These are phyloP conservation scores for Phyllotreta cruciferae DNA, from an alignment of 2,888 invertebrate genomes.

Conservation along the genomic window DNA sequence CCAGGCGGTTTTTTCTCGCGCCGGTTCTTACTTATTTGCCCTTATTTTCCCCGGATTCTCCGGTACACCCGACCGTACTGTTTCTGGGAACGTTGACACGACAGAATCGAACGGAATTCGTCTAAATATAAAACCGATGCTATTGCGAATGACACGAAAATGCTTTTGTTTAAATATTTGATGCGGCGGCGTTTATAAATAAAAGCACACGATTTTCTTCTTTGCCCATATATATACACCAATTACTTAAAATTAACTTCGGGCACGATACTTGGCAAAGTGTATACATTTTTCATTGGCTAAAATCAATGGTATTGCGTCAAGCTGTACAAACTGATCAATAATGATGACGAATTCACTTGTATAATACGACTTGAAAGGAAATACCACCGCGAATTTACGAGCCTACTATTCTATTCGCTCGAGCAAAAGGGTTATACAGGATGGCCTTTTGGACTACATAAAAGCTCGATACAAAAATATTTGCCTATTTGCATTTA, in stretches of 20 bases:
- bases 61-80: too few relatives aligned
- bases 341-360: conserved; percentile 6
- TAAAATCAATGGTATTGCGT: conserved; percentile 23
- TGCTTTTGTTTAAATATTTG: conserved; percentile 4
- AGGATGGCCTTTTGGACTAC: too few relatives aligned
- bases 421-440: background rate
- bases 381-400: background rate
- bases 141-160: too few relatives aligned
- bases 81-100: too few relatives aligned
- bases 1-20: too few relatives aligned
- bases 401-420: background rate
- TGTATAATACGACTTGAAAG: background rate
- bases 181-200: background rate
- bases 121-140: too few relatives aligned
- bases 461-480: too few relatives aligned
- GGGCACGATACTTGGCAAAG: conserved; percentile 1
- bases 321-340: conserved; percentile 18
- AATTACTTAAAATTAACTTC: conserved; percentile 11
- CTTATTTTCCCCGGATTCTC: too few relatives aligned
- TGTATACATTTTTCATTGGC: conserved; percentile 19
- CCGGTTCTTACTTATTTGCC: too few relatives aligned
- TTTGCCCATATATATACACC: background rate
- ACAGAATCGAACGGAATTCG: too few relatives aligned
- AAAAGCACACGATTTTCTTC: background rate
- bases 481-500: background rate